Evolutionary conservation across 2,113 vertebrate species (phyloP), one percentile per base, ranked within the genome.

Genomic region (Nycticryphes semicollaris): DNA sequence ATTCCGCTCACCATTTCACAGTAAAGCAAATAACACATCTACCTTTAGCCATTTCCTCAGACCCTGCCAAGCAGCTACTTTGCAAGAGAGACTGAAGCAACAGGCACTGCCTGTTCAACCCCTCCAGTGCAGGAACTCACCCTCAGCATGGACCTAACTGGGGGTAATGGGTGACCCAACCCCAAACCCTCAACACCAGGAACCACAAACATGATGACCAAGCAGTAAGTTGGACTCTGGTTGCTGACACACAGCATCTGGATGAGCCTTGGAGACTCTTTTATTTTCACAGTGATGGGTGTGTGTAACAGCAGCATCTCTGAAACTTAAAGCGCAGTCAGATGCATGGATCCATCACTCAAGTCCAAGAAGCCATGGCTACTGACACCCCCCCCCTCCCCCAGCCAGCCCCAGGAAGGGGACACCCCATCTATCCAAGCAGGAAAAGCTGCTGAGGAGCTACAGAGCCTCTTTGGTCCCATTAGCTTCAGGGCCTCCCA

Each of bases 121-220:
- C 50, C 18, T 17, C 22, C 41, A 11, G 35, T 2, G 28, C 82
- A 75, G 66, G 78, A 63, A n/a, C 39, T 37, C 4, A 1, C 48
- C 43, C 51, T 17, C 2, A 1, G 74, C 57, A 35, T 0, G 5
- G 54, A 64, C 57, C n/a, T 13, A 3, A 53, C 21, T 0, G 8
- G 9, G 27, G 30, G 21, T 7, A 41, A 33, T 0, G 0, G 51
- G 31, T 51, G 33, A 21, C 62, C 48, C 54, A 41, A 0, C 15
- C 73, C 62, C 47, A 48, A 48, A 10, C 47, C 47, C 21, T 48
- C 47, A 48, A 48, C 47, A 48, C 47, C 21, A 48, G 47, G 47
- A 47, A 47, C 19, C 47, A 48, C 47, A 48, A 23, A 48, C 21
- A 48, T 21, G 9, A 48, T 20, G 7, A 56, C 14, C 41, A 18